Evolutionary conservation across 2,888 invertebrate genomes (phyloP).

Genomic region (Lampropteryx suffumata): DNA sequence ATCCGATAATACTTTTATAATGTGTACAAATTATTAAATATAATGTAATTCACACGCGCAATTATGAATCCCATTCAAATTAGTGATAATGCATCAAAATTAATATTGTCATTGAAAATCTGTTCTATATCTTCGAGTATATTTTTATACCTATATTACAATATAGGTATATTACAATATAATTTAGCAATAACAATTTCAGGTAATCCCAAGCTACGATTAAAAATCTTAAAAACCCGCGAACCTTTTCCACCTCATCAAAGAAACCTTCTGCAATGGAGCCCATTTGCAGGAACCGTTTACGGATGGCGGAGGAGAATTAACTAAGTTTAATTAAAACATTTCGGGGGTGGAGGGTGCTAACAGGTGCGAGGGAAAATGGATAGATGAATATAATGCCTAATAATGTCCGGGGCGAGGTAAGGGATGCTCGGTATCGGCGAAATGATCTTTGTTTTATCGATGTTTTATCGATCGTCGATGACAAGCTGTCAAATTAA

Average conservation of each 20-base stretch:
- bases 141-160: no score
- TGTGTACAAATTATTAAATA: no score
- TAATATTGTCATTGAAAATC: no score
- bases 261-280: conserved; percentile 39
- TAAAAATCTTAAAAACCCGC: conserved; percentile 21
- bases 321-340: conserved; percentile 76
- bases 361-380: conserved; percentile 60
- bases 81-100: no score
- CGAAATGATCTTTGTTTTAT: not conserved
- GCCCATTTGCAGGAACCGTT: conserved; percentile 6
- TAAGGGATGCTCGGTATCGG: conserved; percentile 8
- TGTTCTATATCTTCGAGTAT: no score
- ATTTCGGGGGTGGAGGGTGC: conserved; percentile 45
- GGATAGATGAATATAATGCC: conserved; percentile 42
- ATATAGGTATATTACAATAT: no score
- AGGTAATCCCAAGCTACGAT: conserved; percentile 19
- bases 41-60: no score
- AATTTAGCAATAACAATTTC: not conserved
- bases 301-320: conserved; percentile 47
- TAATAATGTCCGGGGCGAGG: conserved; percentile 37
- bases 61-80: no score
- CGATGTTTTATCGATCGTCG: not conserved
- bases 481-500: no score
- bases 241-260: conserved; percentile 41
- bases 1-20: no score